Percentiles rank a stretch among this genome's conserved stretches.
Evolutionary conservation across 1,140 invertebrate species (phyloP).

Genomic region (Pissodes strobi): DNA sequence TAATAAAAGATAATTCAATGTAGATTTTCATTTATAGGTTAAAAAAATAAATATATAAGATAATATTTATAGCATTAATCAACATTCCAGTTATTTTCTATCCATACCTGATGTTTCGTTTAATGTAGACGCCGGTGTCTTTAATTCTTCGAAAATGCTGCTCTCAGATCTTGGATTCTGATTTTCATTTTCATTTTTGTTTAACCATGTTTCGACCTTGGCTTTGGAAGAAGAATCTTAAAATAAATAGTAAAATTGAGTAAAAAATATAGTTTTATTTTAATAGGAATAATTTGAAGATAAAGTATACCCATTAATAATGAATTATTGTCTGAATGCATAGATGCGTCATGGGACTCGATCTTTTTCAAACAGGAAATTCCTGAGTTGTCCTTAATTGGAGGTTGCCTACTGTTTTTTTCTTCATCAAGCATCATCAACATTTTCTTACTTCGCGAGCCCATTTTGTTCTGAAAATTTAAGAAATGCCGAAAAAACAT

Average conservation of each 20-base stretch:
- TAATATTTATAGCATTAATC: no score
- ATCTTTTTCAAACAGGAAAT: not conserved
- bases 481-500: no score
- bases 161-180: not conserved
- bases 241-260: constrained; percentile 15
- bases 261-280: not conserved
- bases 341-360: not conserved
- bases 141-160: constrained; percentile 1
- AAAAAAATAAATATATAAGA: no score
- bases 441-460: no score
- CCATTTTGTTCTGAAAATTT: no score
- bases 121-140: no score
- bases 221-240: constrained; percentile 11
- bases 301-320: constrained; percentile 2
- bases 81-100: not conserved
- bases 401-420: constrained; percentile 1
- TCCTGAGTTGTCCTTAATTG: not conserved
- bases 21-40: no score
- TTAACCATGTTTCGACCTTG: constrained; percentile 6
- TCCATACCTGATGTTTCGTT: no score
- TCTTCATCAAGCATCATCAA: no score
- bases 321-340: not conserved
- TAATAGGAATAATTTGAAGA: not conserved
- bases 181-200: constrained; percentile 3
- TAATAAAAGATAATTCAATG: no score